Percentiles rank a stretch among this genome's conserved stretches.
phyloP scores from a whole-genome alignment of 2,113 vertebrate species.

The Hydrolagus affinis region DNA sequence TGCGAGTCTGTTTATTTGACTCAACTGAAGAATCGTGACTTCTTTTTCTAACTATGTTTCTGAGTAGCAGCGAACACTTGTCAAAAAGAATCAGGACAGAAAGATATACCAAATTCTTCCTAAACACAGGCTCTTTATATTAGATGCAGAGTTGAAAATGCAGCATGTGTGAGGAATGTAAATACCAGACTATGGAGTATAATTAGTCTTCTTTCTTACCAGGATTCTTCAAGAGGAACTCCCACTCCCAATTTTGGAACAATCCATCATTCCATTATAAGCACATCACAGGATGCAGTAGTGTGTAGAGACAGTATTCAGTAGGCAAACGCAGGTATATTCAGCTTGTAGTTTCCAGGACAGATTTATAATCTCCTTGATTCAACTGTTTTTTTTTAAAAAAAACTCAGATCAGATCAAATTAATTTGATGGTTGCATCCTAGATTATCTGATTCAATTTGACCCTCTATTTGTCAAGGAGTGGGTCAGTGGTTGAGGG shows the following conservation, averaged over 20 bases:
- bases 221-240: too few relatives aligned
- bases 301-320: too few relatives aligned
- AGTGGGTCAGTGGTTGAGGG: background rate
- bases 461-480: background rate
- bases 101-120: background rate
- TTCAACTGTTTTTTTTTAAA: background rate
- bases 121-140: too few relatives aligned
- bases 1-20: background rate
- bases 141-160: background rate
- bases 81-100: background rate
- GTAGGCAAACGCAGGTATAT: too few relatives aligned
- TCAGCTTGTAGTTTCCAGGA: too few relatives aligned
- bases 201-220: too few relatives aligned
- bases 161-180: background rate
- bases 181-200: too few relatives aligned
- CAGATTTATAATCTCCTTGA: too few relatives aligned
- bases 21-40: slow-evolving; percentile 1
- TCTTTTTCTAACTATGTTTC: background rate
- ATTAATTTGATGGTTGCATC: background rate
- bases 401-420: background rate
- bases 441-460: background rate
- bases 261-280: too few relatives aligned
- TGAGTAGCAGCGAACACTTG: too few relatives aligned
- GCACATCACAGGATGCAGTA: too few relatives aligned
- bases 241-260: too few relatives aligned